phyloP scores from a whole-genome alignment of 2,888 invertebrate genomes.

The Ichneumon xanthorius region DNA sequence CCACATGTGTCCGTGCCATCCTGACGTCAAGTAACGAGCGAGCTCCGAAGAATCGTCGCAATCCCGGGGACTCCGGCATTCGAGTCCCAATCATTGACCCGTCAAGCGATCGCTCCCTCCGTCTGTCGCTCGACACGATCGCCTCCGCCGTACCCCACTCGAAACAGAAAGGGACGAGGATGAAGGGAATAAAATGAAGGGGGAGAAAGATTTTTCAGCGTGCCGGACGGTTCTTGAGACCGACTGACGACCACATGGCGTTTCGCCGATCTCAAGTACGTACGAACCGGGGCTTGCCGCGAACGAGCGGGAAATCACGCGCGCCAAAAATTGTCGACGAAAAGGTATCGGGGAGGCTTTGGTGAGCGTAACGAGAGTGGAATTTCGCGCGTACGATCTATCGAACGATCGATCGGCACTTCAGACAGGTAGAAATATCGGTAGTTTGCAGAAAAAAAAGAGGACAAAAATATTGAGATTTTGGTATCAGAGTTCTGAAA shows the following conservation, averaged over 20 bases:
- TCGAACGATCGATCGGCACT: neutral
- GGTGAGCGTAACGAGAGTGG: neutral
- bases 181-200: conserved; percentile 23
- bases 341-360: neutral
- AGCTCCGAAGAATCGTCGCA: conserved; percentile 40
- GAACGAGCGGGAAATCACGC: conserved; percentile 1
- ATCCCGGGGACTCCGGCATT: conserved; percentile 36
- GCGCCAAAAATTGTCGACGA: neutral
- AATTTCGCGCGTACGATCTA: neutral
- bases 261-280: conserved; percentile 16
- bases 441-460: neutral
- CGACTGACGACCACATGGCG: conserved; percentile 44
- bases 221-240: conserved; percentile 36
- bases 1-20: conserved; percentile 14
- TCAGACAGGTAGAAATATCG: neutral
- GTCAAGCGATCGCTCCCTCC: conserved; percentile 49
- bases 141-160: conserved; percentile 10
- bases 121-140: conserved; percentile 58
- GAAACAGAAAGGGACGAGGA: conserved; percentile 37
- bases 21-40: conserved; percentile 28
- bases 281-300: neutral
- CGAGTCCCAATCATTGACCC: conserved; percentile 69
- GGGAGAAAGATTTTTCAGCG: conserved; percentile 46
- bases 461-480: neutral
- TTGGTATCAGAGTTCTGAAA: too few relatives aligned